Percentiles rank a stretch among this genome's conserved stretches.
phyloP scores from a whole-genome alignment of 92 coral and sea anemone species.

The Paramuricea clavata region DNA sequence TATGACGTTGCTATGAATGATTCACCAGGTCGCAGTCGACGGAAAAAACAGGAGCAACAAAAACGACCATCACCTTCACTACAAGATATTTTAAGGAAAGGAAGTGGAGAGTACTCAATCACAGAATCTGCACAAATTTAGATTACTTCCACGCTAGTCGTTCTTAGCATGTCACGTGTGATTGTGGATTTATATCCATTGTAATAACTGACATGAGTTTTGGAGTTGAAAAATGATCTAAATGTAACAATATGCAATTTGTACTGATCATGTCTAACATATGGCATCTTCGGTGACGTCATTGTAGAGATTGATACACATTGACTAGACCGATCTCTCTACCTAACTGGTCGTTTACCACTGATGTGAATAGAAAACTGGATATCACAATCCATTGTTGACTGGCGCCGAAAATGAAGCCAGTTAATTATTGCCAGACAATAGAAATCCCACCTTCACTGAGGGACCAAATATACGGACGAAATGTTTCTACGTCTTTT shows the following conservation, averaged over 20 bases:
- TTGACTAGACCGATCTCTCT: neutral
- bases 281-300: neutral
- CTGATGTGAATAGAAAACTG: neutral
- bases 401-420: too few species aligned
- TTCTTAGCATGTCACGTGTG: too few species aligned
- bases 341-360: neutral
- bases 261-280: neutral
- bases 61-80: constrained; percentile 51
- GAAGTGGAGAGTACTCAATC: constrained; percentile 45
- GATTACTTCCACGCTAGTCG: too few species aligned
- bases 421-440: too few species aligned
- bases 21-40: constrained; percentile 13
- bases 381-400: neutral
- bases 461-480: too few species aligned
- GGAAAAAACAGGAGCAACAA: constrained; percentile 31
- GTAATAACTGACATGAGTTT: neutral
- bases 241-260: neutral
- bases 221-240: neutral
- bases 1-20: neutral
- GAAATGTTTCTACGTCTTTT: too few species aligned
- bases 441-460: neutral
- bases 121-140: constrained; percentile 50
- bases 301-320: neutral
- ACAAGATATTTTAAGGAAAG: constrained; percentile 38
- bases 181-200: too few species aligned